These are phyloP conservation scores for Eufriesea mexicana DNA, from an alignment of 1,140 invertebrate species.

Conservation along the genomic window DNA sequence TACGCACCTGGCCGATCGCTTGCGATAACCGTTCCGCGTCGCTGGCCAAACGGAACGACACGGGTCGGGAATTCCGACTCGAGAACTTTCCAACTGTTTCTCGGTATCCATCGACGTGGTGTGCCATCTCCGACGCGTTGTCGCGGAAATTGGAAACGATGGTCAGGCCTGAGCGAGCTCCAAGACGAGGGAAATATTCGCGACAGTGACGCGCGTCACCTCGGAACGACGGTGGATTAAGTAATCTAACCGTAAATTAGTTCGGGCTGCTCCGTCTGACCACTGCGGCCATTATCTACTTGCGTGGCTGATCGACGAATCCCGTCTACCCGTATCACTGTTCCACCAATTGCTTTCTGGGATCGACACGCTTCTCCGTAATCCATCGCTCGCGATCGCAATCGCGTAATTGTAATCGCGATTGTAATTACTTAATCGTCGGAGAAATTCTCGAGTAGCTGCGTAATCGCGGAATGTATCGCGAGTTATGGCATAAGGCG, in stretches of 20 bases:
- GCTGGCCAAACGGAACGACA: not conserved
- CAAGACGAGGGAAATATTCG: no score
- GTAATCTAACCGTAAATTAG: slow-evolving; percentile 41
- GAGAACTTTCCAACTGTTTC: no score
- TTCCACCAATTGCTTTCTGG: no score
- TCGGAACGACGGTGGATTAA: not conserved
- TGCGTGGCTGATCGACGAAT: not conserved
- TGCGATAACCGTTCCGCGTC: not conserved
- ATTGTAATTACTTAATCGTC: no score
- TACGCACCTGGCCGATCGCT: not conserved
- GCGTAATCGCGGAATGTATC: not conserved
- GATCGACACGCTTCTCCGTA: not conserved
- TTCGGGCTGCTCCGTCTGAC: slow-evolving; percentile 23
- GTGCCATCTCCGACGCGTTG: no score
- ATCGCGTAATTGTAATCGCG: no score
- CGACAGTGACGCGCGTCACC: not conserved
- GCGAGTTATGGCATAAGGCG: no score
- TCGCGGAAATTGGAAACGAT: no score
- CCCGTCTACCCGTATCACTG: not conserved
- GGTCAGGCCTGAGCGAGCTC: no score
- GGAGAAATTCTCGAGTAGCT: not conserved
- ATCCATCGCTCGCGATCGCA: not conserved
- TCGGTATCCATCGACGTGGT: no score
- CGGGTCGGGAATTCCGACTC: no score
- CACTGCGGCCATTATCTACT: slow-evolving; percentile 11